These are phyloP conservation scores for Celastrina argiolus DNA, from an alignment of 2,888 invertebrate genomes.

Conservation along the genomic window DNA sequence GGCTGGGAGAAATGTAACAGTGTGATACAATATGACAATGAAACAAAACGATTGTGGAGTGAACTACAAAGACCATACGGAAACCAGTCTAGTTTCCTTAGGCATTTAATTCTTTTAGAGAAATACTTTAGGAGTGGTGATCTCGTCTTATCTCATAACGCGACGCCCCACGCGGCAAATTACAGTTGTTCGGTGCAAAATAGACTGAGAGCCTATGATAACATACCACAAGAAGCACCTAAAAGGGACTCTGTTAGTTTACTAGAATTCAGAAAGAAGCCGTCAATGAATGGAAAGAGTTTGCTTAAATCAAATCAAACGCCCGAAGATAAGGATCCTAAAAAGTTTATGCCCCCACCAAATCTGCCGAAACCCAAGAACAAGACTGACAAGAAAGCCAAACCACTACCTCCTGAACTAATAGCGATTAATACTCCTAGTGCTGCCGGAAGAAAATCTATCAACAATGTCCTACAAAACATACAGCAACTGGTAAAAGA, in stretches of 20 bases:
- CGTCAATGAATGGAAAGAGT: constrained; percentile 64
- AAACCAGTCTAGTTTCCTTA: constrained; percentile 89
- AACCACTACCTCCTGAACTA: constrained; percentile 74
- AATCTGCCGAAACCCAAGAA: constrained; percentile 49
- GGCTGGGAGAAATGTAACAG: constrained; percentile 91
- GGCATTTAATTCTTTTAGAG: constrained; percentile 88
- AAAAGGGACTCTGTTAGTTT: constrained; percentile 57
- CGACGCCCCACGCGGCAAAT: constrained; percentile 84
- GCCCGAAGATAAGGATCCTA: constrained; percentile 51
- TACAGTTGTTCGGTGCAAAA: constrained; percentile 90
- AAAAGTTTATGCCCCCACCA: constrained; percentile 59
- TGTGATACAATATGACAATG: constrained; percentile 87
- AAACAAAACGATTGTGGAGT: constrained; percentile 89
- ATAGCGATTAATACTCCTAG: constrained; percentile 77
- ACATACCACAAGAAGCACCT: constrained; percentile 59
- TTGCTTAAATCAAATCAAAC: constrained; percentile 61
- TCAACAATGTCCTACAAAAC: constrained; percentile 68
- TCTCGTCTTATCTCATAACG: constrained; percentile 83
- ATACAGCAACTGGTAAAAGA: constrained; percentile 72
- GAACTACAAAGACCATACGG: constrained; percentile 91
- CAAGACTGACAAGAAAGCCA: constrained; percentile 50
- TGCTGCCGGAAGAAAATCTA: constrained; percentile 63
- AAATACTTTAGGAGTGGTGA: constrained; percentile 91
- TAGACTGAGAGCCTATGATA: constrained; percentile 86
- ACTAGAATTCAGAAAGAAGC: constrained; percentile 67